Percentiles rank a stretch among this genome's conserved stretches.
Conservation (phyloP, 2,888 invertebrate genomes). For the Caenorhabditis sp. region DNA sequence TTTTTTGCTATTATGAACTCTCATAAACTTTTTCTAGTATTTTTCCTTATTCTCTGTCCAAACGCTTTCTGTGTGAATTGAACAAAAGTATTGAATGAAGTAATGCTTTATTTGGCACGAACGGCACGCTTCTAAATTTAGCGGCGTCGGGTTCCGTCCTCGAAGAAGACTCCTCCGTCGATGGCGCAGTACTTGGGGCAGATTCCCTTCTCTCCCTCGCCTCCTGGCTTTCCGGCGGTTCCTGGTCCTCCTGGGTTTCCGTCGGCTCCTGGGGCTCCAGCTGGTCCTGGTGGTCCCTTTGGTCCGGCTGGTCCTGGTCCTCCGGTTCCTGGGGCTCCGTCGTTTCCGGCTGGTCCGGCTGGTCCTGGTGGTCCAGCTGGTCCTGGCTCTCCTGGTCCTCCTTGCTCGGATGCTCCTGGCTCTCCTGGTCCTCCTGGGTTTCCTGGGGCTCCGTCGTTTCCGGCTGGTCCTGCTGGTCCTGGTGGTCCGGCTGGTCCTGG, state of each 20-base stretch:
- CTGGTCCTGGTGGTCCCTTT: slow-evolving; percentile 67
- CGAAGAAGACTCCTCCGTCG: slow-evolving; percentile 78
- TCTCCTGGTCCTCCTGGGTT: slow-evolving; percentile 70
- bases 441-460: slow-evolving; percentile 70
- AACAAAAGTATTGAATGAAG: slow-evolving; percentile 32
- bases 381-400: slow-evolving; percentile 71
- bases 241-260: slow-evolving; percentile 68
- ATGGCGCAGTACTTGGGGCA: slow-evolving; percentile 76
- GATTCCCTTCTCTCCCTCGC: slow-evolving; percentile 73
- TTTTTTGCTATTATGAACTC: no score
- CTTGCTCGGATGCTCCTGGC: slow-evolving; percentile 57
- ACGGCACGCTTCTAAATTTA: slow-evolving; percentile 48
- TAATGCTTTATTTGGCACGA: slow-evolving; percentile 48
- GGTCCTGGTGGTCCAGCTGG: slow-evolving; percentile 70
- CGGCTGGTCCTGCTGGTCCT: slow-evolving; percentile 70
- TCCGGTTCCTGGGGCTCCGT: slow-evolving; percentile 69
- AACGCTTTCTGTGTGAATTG: not conserved
- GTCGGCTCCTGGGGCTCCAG: slow-evolving; percentile 66
- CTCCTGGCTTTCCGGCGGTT: slow-evolving; percentile 69
- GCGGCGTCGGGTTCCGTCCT: slow-evolving; percentile 74
- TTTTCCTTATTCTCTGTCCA: not conserved
- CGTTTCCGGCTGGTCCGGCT: slow-evolving; percentile 70
- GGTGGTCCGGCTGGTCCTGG: slow-evolving; percentile 69
- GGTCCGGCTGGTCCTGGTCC: slow-evolving; percentile 68
- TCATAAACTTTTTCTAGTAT: not conserved